Base-by-base conservation (phyloP, 2,888 invertebrate species). In the Chrysolina haemoptera region DNA sequence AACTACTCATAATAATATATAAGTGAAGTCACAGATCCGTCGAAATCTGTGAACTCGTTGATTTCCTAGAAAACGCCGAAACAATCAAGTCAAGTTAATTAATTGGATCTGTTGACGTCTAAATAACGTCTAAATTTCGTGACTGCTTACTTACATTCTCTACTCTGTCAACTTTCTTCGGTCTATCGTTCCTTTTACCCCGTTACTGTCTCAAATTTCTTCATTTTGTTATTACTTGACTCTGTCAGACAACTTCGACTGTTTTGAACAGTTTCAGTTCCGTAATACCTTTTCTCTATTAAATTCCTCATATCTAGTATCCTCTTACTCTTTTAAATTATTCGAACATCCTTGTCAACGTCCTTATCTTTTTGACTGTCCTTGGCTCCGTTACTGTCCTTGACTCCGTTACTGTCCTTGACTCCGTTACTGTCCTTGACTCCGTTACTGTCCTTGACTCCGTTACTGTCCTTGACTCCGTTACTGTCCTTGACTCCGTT, bases 11-110 rank as follows among this genome's bases (percentile, higher is more conserved):
- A 50, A 16, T 50, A 50, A 18, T n/a, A 50, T 35, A 59, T 27
- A 59, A 59, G 59, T 59, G 35, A 59, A 27, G 18, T 18, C 27
- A 35, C 14, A n/a, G 35, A 59, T 59, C 59, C 59, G 59, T 59
- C 59, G 59, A 35, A 27, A 59, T n/a, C 22, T n/a, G 3, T 8
- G 35, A 59, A 8, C 14, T 59, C 59, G 35, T 12, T n/a, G 27
- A 59, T 5, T 35, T n/a, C 59, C 14, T 59, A 5, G 22, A 35
- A 35, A 35, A 59, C 27, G 10, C 35, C 55, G 53, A 11, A 10
- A 53, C 18, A 43, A 4, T 8, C 5, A 16, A n/a, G 1, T 48
- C 10, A 14, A 48, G 10, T 1, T 18, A 5, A 5, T 22, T n/a
- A n/a, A n/a, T n/a, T n/a, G n/a, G n/a, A n/a, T 55, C 12, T 9